A percentile compares a stretch with the other conserved stretches of the same genome.
phyloP scores from a whole-genome alignment of 2,888 invertebrate genomes.

The Lepetodrilus schrolli region DNA sequence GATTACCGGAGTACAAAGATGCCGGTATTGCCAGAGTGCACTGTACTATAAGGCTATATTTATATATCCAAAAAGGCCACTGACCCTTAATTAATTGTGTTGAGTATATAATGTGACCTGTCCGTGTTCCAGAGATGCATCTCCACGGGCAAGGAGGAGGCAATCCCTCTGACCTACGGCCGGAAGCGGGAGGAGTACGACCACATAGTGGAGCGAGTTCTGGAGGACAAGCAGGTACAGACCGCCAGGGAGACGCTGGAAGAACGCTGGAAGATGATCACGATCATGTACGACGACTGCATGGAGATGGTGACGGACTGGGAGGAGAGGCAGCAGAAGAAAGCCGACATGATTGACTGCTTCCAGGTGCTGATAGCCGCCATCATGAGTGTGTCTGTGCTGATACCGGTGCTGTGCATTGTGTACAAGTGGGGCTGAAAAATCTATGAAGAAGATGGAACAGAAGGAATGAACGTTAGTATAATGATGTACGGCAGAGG shows the following conservation, averaged over 20 bases:
- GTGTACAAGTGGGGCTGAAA: background rate
- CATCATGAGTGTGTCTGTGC: background rate
- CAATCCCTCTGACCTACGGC: slow-evolving; percentile 48
- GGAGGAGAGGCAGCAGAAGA: slow-evolving; percentile 29
- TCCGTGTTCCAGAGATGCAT: slow-evolving; percentile 26
- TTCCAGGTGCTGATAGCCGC: slow-evolving; percentile 1
- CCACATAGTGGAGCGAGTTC: slow-evolving; percentile 50
- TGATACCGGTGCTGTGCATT: slow-evolving; percentile 1
- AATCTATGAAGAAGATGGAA: too few relatives aligned
- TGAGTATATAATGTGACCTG: background rate
- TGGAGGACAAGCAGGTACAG: slow-evolving; percentile 49
- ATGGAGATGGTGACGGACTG: slow-evolving; percentile 47
- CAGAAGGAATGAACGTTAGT: too few relatives aligned
- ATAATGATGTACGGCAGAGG: too few relatives aligned
- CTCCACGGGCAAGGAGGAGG: slow-evolving; percentile 33
- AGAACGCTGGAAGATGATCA: slow-evolving; percentile 61
- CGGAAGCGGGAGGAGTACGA: slow-evolving; percentile 51
- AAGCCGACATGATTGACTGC: background rate
- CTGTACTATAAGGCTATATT: too few relatives aligned
- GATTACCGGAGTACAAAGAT: background rate
- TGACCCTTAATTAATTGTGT: too few relatives aligned
- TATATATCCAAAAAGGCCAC: too few relatives aligned
- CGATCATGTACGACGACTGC: slow-evolving; percentile 62
- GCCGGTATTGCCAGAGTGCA: too few relatives aligned
- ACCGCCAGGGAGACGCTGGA: slow-evolving; percentile 55